Evolutionary conservation across 2,113 vertebrate species (phyloP), one percentile per base, ranked within the genome.

Genomic region (Tauraco erythrolophus): DNA sequence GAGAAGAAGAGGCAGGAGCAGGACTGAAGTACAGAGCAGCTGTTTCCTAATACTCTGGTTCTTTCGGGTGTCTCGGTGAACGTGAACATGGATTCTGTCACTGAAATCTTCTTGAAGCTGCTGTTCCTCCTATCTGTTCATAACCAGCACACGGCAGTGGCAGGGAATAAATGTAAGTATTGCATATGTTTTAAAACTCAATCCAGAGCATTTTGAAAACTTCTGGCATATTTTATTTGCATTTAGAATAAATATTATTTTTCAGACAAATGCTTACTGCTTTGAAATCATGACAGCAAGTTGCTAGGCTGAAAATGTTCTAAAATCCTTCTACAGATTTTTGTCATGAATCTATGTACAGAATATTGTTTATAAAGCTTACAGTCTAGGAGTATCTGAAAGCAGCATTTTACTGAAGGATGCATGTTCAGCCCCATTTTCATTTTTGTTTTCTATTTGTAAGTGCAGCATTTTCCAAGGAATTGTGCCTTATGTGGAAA

Each of bases 91-190:
- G 98, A 98, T 97, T 97, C 97, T 98, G 93, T 80, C 93, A 45
- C 96, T 28, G 95, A 97, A 96, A 97, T 92, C 66, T 92, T 98
- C 94, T 53, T 98, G 88, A 97, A 94, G 78, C 89, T 88, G 92
- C 85, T 98, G 60, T 83, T 98, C 90, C 81, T 98, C 81, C 64
- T 98, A 5, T 96, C 70, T 87, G 19, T 97, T 94, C 89, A 64
- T 60, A 61, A 71, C 50, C 81, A 96, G 96, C 96, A 70, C 74
- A 64, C 17, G 30, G 56, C 93, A 70, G 82, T 95, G 84, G 83
- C 93, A 77, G 98, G 72, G 31, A 97, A 98, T 97, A 97, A 97
- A 96, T 96, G 98, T 98, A 96, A 98, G 98, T 98, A 98, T 65
- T 89, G 41, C 60, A 61, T 89, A 87, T 53, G 43, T 93, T 98